A percentile compares a stretch with the other conserved stretches of the same genome.
Evolutionary conservation across 2,888 invertebrate species (phyloP).

Genomic region (Caenorhabditis sp.): DNA sequence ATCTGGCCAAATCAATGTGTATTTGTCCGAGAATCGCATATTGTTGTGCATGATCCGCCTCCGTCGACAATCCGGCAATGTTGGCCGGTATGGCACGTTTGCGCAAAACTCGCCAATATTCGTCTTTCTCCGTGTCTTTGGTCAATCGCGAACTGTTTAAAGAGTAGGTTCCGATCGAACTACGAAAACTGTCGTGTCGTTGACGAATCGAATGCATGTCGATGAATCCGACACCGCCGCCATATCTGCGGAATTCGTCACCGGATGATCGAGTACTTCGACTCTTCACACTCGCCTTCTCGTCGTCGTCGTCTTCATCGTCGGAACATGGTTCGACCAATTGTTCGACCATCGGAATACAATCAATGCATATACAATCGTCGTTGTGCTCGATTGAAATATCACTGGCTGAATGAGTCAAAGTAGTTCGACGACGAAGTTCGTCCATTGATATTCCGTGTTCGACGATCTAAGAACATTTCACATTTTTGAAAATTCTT

Average conservation of each 20-base stretch:
- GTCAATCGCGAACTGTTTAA: conserved; percentile 52
- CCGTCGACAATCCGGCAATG: conserved; percentile 65
- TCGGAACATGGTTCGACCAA: conserved; percentile 35
- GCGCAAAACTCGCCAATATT: conserved; percentile 55
- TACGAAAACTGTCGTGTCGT: conserved; percentile 33
- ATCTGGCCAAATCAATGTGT: conserved; percentile 75
- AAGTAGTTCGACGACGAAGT: conserved; percentile 21
- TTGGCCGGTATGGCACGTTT: conserved; percentile 63
- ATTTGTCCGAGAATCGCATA: conserved; percentile 74
- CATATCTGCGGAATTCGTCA: conserved; percentile 20
- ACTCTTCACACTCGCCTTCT: background rate
- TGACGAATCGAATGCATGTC: conserved; percentile 34
- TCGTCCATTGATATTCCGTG: conserved; percentile 40
- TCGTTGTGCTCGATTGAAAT: conserved; percentile 29
- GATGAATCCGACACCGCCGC: conserved; percentile 30
- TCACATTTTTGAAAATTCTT: too few species aligned
- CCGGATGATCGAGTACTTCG: conserved; percentile 23
- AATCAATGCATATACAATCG: conserved; percentile 35
- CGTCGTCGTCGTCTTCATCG: conserved; percentile 27
- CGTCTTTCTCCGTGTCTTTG: conserved; percentile 58
- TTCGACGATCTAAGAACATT: conserved; percentile 14
- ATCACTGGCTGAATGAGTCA: conserved; percentile 24
- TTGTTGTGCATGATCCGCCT: conserved; percentile 44
- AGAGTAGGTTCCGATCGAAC: conserved; percentile 36
- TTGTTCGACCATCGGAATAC: conserved; percentile 38